phyloP scores from a whole-genome alignment of 2,113 vertebrate genomes.

The mouse (Mus musculus) region DNA sequence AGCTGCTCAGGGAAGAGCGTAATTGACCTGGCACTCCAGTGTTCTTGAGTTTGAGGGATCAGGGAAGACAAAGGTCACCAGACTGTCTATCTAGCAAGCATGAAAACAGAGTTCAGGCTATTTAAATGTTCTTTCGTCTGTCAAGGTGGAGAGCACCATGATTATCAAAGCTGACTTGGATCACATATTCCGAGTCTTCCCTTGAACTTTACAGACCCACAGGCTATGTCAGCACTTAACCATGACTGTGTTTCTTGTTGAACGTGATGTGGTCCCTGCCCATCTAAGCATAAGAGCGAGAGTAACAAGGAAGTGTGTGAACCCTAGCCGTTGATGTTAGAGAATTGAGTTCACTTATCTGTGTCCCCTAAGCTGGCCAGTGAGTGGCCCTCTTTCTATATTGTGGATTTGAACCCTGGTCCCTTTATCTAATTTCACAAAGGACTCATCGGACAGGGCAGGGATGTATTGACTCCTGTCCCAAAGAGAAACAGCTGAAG shows the following conservation, averaged over 20 bases:
- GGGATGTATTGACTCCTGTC: background rate
- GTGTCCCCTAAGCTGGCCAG: background rate
- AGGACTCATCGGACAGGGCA: background rate
- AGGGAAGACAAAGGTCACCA: background rate
- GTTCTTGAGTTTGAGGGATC: conserved; percentile 40
- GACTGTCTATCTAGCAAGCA: conserved; percentile 34
- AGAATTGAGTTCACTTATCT: background rate
- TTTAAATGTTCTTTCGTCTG: conserved; percentile 37
- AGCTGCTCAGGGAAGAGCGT: conserved; percentile 48
- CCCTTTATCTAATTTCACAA: background rate
- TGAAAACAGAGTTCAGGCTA: conserved; percentile 1
- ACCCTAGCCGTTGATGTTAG: background rate
- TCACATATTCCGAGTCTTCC: conserved; percentile 47
- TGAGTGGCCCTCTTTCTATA: background rate
- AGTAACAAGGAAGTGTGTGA: background rate
- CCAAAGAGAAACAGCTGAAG: background rate
- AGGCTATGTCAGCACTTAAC: conserved; percentile 18
- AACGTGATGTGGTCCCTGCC: background rate
- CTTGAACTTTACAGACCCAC: conserved; percentile 54
- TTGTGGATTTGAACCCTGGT: background rate
- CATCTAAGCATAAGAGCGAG: conserved; percentile 16
- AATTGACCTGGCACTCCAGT: conserved; percentile 60
- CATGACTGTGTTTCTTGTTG: conserved; percentile 28
- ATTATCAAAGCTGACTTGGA: conserved; percentile 52
- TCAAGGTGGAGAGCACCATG: background rate